phyloP scores from a whole-genome alignment of 2,113 vertebrate genomes.

The Penelope pileata region DNA sequence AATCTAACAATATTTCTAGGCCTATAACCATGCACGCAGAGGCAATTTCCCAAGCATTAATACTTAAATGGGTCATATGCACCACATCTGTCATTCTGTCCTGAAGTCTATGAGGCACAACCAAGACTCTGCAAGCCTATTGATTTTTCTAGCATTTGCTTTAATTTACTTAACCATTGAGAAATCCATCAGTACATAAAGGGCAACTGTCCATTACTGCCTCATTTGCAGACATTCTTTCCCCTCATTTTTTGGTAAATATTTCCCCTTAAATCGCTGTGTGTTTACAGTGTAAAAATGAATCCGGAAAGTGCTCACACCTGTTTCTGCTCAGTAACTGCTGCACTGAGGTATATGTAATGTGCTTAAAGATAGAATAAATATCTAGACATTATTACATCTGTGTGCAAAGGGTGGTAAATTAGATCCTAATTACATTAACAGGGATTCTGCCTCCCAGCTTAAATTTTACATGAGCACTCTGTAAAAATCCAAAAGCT shows the following conservation, averaged over 20 bases:
- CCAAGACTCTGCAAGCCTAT: constrained; percentile 86
- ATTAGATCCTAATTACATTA: constrained; percentile 98
- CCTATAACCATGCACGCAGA: constrained; percentile 80
- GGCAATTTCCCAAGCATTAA: constrained; percentile 85
- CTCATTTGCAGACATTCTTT: constrained; percentile 83
- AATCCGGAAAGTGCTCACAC: constrained; percentile 91
- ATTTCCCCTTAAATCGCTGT: constrained; percentile 77
- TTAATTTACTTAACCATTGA: constrained; percentile 91
- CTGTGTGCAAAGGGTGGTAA: constrained; percentile 91
- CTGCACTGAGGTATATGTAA: constrained; percentile 84
- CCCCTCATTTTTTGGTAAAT: constrained; percentile 75
- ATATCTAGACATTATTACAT: constrained; percentile 90
- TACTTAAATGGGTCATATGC: constrained; percentile 88
- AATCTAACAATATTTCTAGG: constrained; percentile 82
- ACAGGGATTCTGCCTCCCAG: constrained; percentile 94
- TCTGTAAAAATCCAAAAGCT: constrained; percentile 86
- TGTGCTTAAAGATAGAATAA: constrained; percentile 84
- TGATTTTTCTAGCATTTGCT: constrained; percentile 89
- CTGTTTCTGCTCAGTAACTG: constrained; percentile 91
- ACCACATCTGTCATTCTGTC: constrained; percentile 91
- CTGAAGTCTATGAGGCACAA: constrained; percentile 89
- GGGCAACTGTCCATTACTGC: constrained; percentile 88
- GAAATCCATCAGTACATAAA: constrained; percentile 89
- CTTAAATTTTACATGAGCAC: constrained; percentile 89
- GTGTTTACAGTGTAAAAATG: constrained; percentile 87